Base-by-base conservation (phyloP, 2,797 vertebrate species). In the Helarctos malayanus region DNA sequence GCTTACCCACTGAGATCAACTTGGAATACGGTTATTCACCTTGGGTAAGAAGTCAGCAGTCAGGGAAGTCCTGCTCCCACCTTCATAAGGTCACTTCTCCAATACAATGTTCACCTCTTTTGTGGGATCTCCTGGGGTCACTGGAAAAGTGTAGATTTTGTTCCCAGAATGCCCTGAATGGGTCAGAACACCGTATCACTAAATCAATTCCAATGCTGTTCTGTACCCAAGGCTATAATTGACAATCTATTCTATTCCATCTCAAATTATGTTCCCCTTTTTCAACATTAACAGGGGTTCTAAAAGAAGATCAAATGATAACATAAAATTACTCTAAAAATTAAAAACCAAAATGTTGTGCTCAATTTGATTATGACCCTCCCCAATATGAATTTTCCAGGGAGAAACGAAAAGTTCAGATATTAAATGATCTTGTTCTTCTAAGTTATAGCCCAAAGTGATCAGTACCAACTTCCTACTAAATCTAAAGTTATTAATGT, bases 401-500 rank as follows among this genome's bases (percentile, higher is more conserved):
- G 56, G 52, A 93, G 47, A 93, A 94, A 96, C 57, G 18, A 79
- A 84, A 85, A 78, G 52, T 45, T 79, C 54, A 94, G 73, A 90
- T 38, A 93, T 82, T 79, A 85, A 84, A 84, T 95, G 73, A 69
- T 61, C 61, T 78, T 73, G 27, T 45, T 89, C 41, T 82, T 86
- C 49, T 89, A 82, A 96, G 81, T 96, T 80, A 92, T 5, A 90
- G 47, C 47, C 87, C 63, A 89, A 92, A 84, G 57, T 84, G 95
- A 92, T 94, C 47, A 73, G 79, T 75, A 25, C 18, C 57, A 94
- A 92, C 81, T 68, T 84, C 7, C 21, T 84, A 80, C 87, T 89
- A 85, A 97, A 97, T 95, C 65, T 59, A 92, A 76, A 95, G 84
- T 96, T 73, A 94, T 81, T 85, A 76, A 83, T 8, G 18, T 69